Evolutionary conservation across 1,140 invertebrate species (phyloP).

Genomic region (Camponotus floridanus): DNA sequence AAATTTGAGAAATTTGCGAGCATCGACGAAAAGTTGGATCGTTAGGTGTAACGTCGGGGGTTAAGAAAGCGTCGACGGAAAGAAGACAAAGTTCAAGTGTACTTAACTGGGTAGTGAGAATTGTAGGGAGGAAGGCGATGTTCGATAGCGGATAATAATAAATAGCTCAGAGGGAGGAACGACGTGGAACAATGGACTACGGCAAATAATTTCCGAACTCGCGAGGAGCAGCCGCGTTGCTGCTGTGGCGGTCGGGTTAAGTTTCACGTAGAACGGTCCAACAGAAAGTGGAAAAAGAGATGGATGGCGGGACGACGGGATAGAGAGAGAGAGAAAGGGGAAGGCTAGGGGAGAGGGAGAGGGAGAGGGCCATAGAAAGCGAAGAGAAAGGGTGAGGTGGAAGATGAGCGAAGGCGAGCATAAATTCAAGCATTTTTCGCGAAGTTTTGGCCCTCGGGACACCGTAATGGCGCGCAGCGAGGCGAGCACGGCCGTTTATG

Average conservation of each 20-base stretch:
- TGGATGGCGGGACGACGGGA: conserved; percentile 25
- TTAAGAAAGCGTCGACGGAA: conserved; percentile 58
- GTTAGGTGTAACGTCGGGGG: conserved; percentile 30
- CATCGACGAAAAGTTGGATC: conserved; percentile 46
- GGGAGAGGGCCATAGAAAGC: conserved; percentile 37
- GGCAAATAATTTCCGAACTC: conserved; percentile 76
- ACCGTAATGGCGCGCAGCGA: conserved; percentile 75
- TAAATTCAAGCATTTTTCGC: conserved; percentile 80
- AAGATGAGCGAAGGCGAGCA: conserved; percentile 66
- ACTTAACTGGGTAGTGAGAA: conserved; percentile 67
- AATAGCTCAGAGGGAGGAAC: conserved; percentile 71
- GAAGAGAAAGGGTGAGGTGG: conserved; percentile 45
- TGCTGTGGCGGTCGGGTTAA: conserved; percentile 64
- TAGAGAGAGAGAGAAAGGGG: background rate
- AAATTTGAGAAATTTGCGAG: background rate
- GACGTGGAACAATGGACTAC: conserved; percentile 71
- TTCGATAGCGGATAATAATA: conserved; percentile 80
- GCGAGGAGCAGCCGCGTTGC: conserved; percentile 59
- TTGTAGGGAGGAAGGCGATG: conserved; percentile 62
- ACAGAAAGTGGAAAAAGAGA: conserved; percentile 63
- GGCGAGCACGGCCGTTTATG: conserved; percentile 73
- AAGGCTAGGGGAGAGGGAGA: background rate
- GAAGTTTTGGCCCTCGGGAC: conserved; percentile 78
- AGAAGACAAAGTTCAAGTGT: conserved; percentile 74
- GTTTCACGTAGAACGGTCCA: conserved; percentile 66